These are phyloP conservation scores for Phyto melanocephala DNA, from an alignment of 2,888 invertebrate species.

Conservation along the genomic window DNA sequence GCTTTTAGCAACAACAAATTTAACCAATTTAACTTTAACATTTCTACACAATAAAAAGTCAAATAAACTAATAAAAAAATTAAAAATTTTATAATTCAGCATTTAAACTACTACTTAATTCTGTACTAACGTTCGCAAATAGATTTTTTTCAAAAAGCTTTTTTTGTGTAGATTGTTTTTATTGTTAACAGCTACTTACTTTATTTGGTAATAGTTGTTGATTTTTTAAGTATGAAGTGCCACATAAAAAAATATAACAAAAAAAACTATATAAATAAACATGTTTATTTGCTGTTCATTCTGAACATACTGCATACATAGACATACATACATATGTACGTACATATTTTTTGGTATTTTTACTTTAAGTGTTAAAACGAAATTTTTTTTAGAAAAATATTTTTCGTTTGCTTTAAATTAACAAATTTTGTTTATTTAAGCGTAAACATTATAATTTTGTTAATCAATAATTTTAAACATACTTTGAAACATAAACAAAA, in stretches of 20 bases:
- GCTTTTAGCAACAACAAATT: slow-evolving; percentile 19
- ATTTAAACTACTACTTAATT: too few species aligned
- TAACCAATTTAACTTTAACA: too few species aligned
- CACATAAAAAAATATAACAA: not conserved
- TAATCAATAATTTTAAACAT: not conserved
- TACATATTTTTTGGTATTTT: not conserved
- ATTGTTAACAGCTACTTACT: slow-evolving; percentile 10
- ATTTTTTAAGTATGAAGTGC: not conserved
- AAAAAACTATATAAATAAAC: not conserved
- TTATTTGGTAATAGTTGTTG: slow-evolving; percentile 24
- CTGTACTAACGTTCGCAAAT: not conserved
- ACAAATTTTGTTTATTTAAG: not conserved
- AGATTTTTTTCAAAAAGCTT: slow-evolving; percentile 34
- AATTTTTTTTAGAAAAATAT: not conserved
- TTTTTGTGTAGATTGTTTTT: not conserved
- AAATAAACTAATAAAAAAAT: too few species aligned
- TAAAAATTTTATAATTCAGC: too few species aligned
- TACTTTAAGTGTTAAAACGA: not conserved
- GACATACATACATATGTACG: too few species aligned
- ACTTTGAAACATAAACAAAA: not conserved
- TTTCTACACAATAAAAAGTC: too few species aligned
- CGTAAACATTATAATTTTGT: slow-evolving; percentile 3
- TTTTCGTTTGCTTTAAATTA: not conserved
- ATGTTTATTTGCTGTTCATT: not conserved
- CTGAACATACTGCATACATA: too few species aligned